Evolutionary conservation across 2,113 vertebrate species (phyloP).

Genomic region (Strix uralensis): DNA sequence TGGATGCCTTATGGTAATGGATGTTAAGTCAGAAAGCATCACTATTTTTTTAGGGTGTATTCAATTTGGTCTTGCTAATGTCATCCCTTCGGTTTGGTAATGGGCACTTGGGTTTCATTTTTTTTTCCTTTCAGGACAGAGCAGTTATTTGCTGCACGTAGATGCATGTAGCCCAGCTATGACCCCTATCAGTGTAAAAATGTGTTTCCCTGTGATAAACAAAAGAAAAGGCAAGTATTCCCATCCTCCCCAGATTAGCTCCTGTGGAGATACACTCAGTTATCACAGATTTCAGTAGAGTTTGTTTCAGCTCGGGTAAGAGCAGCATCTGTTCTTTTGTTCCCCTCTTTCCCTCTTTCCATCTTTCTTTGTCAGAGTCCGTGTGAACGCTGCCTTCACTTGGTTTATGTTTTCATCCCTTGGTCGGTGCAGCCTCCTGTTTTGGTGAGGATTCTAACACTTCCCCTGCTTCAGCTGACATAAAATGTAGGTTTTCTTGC

Average conservation of each 20-base stretch:
- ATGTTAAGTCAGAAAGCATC: not conserved
- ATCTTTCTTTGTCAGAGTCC: not conserved
- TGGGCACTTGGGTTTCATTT: not conserved
- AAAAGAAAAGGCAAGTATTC: not conserved
- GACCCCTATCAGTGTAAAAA: not conserved
- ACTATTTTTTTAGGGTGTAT: not conserved
- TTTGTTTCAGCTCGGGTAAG: not conserved
- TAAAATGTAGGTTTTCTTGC: not conserved
- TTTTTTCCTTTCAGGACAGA: not conserved
- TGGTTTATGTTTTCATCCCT: not conserved
- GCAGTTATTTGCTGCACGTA: not conserved
- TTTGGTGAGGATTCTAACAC: not conserved
- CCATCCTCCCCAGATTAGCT: not conserved
- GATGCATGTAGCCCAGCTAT: rapidly evolving
- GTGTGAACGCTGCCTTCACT: not conserved
- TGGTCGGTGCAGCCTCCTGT: not conserved
- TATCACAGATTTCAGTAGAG: not conserved
- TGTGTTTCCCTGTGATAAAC: not conserved
- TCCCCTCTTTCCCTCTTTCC: not conserved
- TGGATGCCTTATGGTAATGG: not conserved
- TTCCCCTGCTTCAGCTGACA: not conserved
- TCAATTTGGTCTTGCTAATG: not conserved
- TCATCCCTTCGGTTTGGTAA: not conserved
- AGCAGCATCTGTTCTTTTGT: not conserved
- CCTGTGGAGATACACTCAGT: not conserved